Evolutionary conservation across 1,140 invertebrate genomes (phyloP), one percentile per base, ranked within the genome.

Genomic region (Megalopta genalis): DNA sequence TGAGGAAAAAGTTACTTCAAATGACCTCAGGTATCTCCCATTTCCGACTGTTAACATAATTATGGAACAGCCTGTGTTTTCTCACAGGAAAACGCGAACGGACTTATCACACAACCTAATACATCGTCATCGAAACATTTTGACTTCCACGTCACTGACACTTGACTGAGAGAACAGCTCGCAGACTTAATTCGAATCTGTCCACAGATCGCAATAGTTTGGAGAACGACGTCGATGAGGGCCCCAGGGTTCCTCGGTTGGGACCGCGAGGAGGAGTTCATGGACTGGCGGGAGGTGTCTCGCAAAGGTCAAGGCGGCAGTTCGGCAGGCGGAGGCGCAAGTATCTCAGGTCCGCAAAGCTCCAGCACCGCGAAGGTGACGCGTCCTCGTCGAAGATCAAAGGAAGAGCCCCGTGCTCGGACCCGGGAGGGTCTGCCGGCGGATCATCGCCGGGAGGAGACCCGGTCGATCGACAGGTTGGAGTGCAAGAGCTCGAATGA

Each of bases 201-300:
- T 80, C 64, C 62, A 10, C 82, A 93, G 92, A 92, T 93, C 85
- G 92, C 92, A 88, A 85, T 93, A 77, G 90, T 92, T 87, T 93
- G 92, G 91, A 87, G 91, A 90, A 88, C 89, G 52, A 90, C 91
- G 90, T 90, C 91, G 87, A 93, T 92, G 91, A 90, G 93, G 90
- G 87, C 91, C 87, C 90, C 91, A 82, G 92, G 91, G 83, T 91
- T 92, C 87, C 85, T 93, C 76, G 90, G 91, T 83, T 93, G 92
- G 90, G 90, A 92, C 83, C 90, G 91, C 86, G 90, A 91, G 89
- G 91, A 92, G 90, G 92, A 93, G 87, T 90, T 90, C 81, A 93
- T 92, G 91, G 91, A 92, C 78, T 92, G 91, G 91, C 91, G 91
- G 81, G 90, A 92, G 77, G 82, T 86, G 79, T 85, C 83, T 68